Conservation (phyloP, 2,797 vertebrate genomes). For the Scleropages formosus region DNA sequence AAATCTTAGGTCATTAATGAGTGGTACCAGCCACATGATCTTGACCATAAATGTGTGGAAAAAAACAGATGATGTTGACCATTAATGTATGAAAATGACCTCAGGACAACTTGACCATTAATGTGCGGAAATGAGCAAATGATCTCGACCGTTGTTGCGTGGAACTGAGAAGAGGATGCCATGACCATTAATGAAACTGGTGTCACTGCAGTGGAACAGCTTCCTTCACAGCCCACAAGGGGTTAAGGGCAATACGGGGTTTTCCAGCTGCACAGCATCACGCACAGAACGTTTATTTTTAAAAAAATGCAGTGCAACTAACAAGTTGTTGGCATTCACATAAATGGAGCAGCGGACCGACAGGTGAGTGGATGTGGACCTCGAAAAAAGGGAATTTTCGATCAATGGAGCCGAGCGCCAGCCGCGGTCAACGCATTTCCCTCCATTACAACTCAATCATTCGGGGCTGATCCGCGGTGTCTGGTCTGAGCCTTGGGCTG, state of each 20-base stretch:
- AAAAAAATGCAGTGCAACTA: background rate
- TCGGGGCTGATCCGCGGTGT: too few species aligned
- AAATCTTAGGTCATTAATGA: too few species aligned
- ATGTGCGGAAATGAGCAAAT: too few species aligned
- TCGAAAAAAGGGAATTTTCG: background rate
- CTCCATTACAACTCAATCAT: background rate
- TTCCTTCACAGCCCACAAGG: background rate
- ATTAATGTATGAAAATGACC: too few species aligned
- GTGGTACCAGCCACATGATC: too few species aligned
- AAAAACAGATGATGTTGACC: too few species aligned
- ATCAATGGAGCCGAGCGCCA: background rate
- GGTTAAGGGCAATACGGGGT: constrained; percentile 9
- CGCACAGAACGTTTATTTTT: background rate
- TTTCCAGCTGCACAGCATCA: background rate
- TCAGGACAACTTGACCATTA: too few species aligned
- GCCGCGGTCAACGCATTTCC: background rate
- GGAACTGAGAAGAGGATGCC: background rate
- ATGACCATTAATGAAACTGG: background rate
- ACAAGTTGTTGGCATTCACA: background rate
- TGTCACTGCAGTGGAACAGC: background rate
- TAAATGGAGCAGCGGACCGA: background rate
- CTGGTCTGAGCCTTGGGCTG: background rate
- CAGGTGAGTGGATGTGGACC: background rate
- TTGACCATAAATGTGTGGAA: too few species aligned
- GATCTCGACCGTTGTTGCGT: background rate